Evolutionary conservation across 1,140 invertebrate genomes (phyloP).

Genomic region (Trichogramma pretiosum): DNA sequence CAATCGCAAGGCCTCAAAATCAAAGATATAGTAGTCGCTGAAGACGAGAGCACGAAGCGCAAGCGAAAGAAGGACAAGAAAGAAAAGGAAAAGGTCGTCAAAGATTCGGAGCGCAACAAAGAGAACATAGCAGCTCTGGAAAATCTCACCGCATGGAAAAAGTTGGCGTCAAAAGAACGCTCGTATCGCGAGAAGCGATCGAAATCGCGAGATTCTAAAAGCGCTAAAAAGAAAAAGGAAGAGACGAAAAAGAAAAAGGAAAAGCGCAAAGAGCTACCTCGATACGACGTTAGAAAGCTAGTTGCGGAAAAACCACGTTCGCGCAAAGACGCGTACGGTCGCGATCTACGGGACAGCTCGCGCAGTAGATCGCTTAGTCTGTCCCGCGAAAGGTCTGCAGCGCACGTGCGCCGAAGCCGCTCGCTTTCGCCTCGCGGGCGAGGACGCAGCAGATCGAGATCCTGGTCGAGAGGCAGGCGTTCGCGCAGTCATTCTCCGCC

Average conservation of each 20-base stretch:
- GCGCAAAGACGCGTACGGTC: constrained; percentile 67
- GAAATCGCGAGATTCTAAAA: constrained; percentile 33
- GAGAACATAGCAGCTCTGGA: constrained; percentile 47
- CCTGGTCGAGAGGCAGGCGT: constrained; percentile 28
- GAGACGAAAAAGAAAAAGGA: constrained; percentile 63
- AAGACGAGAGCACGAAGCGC: constrained; percentile 37
- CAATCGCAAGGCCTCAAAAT: not conserved
- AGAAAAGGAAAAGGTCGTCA: too few relatives aligned
- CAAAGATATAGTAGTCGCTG: not conserved
- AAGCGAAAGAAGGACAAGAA: constrained; percentile 39
- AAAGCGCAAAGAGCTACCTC: constrained; percentile 68
- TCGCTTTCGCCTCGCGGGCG: constrained; percentile 22
- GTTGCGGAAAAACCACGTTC: constrained; percentile 61
- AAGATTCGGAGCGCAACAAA: constrained; percentile 44
- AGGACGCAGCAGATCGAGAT: constrained; percentile 31
- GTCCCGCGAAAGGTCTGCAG: constrained; percentile 19
- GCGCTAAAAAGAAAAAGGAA: constrained; percentile 57
- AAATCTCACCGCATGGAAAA: constrained; percentile 58
- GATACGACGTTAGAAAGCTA: constrained; percentile 72
- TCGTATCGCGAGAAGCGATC: constrained; percentile 63
- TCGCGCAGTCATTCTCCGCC: constrained; percentile 26
- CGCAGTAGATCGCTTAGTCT: constrained; percentile 37
- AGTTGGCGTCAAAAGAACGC: constrained; percentile 68
- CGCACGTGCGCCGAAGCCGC: constrained; percentile 25
- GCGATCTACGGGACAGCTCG: constrained; percentile 52